These are phyloP conservation scores for Apamea anceps DNA, from an alignment of 2,888 invertebrate genomes.

Conservation along the genomic window DNA sequence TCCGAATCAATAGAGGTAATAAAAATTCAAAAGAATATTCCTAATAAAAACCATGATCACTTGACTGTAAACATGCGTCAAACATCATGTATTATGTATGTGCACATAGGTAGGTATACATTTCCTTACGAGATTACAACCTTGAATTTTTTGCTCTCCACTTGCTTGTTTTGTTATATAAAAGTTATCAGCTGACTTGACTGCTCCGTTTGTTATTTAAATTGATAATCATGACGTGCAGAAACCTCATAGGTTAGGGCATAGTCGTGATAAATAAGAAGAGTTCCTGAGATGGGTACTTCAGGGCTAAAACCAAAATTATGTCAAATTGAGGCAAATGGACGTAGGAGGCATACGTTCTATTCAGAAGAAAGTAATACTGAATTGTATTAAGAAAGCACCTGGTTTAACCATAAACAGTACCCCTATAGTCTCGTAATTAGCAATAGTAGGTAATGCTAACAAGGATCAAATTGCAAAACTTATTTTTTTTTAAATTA, in stretches of 20 bases:
- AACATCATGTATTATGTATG: background rate
- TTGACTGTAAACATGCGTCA: conserved; percentile 5
- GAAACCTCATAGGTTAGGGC: too few species aligned
- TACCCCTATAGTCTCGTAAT: background rate
- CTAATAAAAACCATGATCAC: conserved; percentile 12
- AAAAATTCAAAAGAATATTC: conserved; percentile 5
- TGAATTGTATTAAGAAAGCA: background rate
- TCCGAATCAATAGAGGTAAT: too few species aligned
- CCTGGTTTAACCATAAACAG: background rate
- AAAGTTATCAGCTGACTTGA: conserved; percentile 30
- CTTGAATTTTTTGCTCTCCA: conserved; percentile 47
- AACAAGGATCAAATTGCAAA: background rate
- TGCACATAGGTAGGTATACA: conserved; percentile 6
- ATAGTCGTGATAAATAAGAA: background rate
- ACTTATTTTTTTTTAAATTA: background rate
- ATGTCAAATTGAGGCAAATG: too few species aligned
- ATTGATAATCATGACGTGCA: conserved; percentile 1
- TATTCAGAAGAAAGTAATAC: background rate
- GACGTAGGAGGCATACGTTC: too few species aligned
- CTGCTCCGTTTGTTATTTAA: conserved; percentile 2
- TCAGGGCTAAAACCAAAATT: too few species aligned
- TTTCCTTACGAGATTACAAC: conserved; percentile 51
- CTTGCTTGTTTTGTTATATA: conserved; percentile 4
- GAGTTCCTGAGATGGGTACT: background rate
- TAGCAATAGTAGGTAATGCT: background rate